Conservation (phyloP, 2,888 invertebrate species). For the Eledone cirrhosa region DNA sequence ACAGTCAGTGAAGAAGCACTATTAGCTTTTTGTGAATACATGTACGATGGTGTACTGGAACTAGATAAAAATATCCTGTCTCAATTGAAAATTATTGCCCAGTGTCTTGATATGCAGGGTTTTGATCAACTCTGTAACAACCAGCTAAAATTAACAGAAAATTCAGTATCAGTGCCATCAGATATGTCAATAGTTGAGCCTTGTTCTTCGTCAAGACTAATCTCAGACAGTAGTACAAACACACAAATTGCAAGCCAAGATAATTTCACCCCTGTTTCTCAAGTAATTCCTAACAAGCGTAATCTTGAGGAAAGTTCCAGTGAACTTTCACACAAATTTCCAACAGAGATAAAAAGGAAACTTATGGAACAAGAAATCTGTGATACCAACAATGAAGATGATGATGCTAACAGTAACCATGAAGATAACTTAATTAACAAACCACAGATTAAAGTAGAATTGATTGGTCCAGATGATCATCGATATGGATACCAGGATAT, state of each 20-base stretch:
- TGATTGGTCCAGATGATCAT: conserved; percentile 18
- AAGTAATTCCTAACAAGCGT: too few species aligned
- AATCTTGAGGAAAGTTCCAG: too few species aligned
- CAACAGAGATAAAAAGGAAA: too few species aligned
- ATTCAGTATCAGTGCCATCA: background rate
- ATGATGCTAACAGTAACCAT: background rate
- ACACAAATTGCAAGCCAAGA: too few species aligned
- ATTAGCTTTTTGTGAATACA: conserved; percentile 7
- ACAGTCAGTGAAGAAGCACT: conserved; percentile 18
- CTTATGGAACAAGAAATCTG: too few species aligned
- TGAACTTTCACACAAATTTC: too few species aligned
- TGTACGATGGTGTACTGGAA: conserved; percentile 14
- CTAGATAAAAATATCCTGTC: background rate
- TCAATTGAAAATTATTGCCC: conserved; percentile 13
- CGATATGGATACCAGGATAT: background rate
- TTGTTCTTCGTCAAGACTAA: conserved; percentile 11
- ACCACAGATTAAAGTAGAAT: conserved; percentile 3
- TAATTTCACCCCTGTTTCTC: too few species aligned
- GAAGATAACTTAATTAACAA: background rate
- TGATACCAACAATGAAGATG: background rate
- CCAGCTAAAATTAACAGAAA: background rate
- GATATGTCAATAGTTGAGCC: conserved; percentile 17
- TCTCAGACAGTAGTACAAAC: background rate
- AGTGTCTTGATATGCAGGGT: conserved; percentile 11
- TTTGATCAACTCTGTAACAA: conserved; percentile 21